Evolutionary conservation across 1,140 invertebrate species (phyloP), one percentile per base, ranked within the genome.

Genomic region (Megalopta genalis): DNA sequence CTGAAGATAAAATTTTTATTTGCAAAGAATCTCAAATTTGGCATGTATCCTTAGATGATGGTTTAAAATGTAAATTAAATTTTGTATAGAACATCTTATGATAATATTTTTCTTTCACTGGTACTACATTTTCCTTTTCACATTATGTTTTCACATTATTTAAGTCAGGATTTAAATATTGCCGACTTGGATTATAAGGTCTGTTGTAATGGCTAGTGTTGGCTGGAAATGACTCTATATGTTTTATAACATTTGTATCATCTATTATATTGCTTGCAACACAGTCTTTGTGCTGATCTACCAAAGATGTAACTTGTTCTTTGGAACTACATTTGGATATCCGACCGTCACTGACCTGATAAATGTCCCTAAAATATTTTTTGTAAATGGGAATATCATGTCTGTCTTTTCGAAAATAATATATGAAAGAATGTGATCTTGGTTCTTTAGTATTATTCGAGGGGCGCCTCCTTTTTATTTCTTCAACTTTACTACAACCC

Each of bases 71-170:
- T 68, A 94, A 87, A 89, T 94, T 93, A 82, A 92, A 94, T 84
- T 93, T 74, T 88, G 86, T 87, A 88, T 5, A 42, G 42, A 42
- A 42, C 42, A 42, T 10, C 5, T 42, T 42, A 42, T 42, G 10
- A 10, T 42, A 93, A 93, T 87, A 93, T 89, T 42, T 89, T n/a
- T n/a, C n/a, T n/a, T n/a, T n/a, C n/a, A n/a, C n/a, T n/a, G n/a
- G n/a, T n/a, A n/a, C n/a, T n/a, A n/a, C n/a, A n/a, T n/a, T n/a
- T n/a, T n/a, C n/a, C n/a, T n/a, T n/a, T n/a, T n/a, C n/a, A n/a
- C n/a, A 89, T 77, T 92, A 93, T 91, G 93, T 93, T 63, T 93
- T 91, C 88, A 91, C 92, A 77, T 93, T 90, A 84, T 88, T 94
- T 65, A 94, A 88, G 86, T 86, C 89, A 14, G 89, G 81, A 68